A percentile compares a stretch with the other conserved stretches of the same genome.
phyloP scores from a whole-genome alignment of 2,797 vertebrate genomes.

The Alauda arvensis region DNA sequence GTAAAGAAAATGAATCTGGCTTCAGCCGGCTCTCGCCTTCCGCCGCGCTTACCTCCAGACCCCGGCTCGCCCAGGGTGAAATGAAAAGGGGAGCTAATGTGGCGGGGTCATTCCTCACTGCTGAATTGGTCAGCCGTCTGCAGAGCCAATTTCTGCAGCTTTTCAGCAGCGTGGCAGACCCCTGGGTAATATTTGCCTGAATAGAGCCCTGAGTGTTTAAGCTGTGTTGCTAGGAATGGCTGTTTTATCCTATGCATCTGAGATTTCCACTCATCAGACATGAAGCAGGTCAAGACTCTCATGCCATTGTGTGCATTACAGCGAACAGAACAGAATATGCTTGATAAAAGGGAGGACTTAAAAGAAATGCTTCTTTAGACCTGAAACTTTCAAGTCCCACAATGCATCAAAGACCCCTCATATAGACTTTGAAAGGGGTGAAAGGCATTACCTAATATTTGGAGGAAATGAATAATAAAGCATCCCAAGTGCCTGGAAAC shows the following conservation, averaged over 20 bases:
- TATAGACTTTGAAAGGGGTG: constrained; percentile 34
- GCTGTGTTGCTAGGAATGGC: neutral
- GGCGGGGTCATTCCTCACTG: neutral
- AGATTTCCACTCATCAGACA: constrained; percentile 51
- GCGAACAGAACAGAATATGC: constrained; percentile 47
- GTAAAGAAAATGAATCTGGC: constrained; percentile 51
- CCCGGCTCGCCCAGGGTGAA: constrained; percentile 1
- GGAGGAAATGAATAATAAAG: constrained; percentile 69
- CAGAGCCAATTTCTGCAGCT: constrained; percentile 36
- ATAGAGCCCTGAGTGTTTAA: constrained; percentile 25
- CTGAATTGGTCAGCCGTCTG: constrained; percentile 38
- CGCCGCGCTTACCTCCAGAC: neutral
- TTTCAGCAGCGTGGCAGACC: constrained; percentile 25
- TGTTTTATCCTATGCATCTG: constrained; percentile 53
- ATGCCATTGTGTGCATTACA: constrained; percentile 35
- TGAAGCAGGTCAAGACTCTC: constrained; percentile 50
- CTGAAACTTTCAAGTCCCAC: constrained; percentile 67
- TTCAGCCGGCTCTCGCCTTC: constrained; percentile 8
- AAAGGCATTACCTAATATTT: constrained; percentile 65
- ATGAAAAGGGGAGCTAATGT: constrained; percentile 17
- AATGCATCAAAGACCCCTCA: constrained; percentile 65
- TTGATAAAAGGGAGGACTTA: constrained; percentile 47
- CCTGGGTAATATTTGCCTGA: constrained; percentile 34
- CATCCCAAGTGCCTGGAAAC: constrained; percentile 56
- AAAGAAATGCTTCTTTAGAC: constrained; percentile 58